These are phyloP conservation scores for Steinernema khuongi DNA, from an alignment of 1,140 invertebrate genomes.

Conservation along the genomic window DNA sequence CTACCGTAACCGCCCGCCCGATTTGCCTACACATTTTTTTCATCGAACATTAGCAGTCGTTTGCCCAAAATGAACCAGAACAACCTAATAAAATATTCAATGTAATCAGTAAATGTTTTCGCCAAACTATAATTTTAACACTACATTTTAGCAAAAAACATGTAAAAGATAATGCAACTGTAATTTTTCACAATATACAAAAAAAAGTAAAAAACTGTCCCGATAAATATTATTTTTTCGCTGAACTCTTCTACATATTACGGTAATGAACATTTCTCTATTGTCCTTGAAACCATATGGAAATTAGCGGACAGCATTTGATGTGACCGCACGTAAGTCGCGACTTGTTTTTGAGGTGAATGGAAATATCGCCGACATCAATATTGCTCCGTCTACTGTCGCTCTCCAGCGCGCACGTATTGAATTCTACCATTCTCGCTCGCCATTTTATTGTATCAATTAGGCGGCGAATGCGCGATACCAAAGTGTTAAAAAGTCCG, in stretches of 20 bases:
- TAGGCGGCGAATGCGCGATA: slow-evolving; percentile 6
- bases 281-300: slow-evolving; percentile 13
- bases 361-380: background rate
- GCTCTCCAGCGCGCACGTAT: background rate
- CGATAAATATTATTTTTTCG: no score
- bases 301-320: background rate
- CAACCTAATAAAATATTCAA: no score
- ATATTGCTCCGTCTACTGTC: slow-evolving; percentile 16
- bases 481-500: slow-evolving; percentile 7
- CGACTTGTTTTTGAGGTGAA: slow-evolving; percentile 9
- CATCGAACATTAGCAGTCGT: no score
- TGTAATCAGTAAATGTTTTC: no score
- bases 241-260: no score
- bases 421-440: background rate
- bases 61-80: no score
- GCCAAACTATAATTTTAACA: background rate
- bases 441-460: slow-evolving; percentile 13
- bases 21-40: no score
- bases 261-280: background rate
- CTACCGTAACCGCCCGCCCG: no score
- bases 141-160: background rate
- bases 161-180: no score
- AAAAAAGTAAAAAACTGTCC: no score
- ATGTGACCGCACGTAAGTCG: slow-evolving; percentile 7
- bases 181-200: no score